Percentiles rank a stretch among this genome's conserved stretches.
These are phyloP conservation scores for Norana najaformis DNA, from an alignment of 2,888 invertebrate species.

Conservation along the genomic window DNA sequence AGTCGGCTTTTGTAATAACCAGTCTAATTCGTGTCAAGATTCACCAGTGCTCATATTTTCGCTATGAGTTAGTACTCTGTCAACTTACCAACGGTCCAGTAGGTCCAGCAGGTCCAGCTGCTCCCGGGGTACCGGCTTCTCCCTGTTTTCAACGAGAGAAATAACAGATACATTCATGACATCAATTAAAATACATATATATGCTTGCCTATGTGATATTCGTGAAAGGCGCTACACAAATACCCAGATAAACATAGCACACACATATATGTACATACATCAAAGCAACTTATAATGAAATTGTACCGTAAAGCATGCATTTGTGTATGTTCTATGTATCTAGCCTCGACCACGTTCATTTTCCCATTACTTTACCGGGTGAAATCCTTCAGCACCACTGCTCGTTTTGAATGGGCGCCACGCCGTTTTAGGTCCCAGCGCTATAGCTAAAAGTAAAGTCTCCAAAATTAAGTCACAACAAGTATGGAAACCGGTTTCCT, in stretches of 20 bases:
- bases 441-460: too few species aligned
- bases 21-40: background rate
- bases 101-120: conserved; percentile 19
- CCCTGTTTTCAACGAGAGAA: conserved; percentile 25
- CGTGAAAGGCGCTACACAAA: too few species aligned
- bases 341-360: background rate
- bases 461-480: too few species aligned
- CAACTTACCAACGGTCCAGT: background rate
- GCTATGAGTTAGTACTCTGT: background rate
- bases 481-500: too few species aligned
- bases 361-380: too few species aligned
- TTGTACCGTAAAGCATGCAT: too few species aligned
- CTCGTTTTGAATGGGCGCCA: too few species aligned
- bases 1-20: background rate
- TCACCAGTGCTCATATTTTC: background rate
- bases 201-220: too few species aligned
- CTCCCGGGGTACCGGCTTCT: conserved; percentile 28
- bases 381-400: too few species aligned
- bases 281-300: too few species aligned
- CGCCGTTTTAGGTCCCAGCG: too few species aligned
- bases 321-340: background rate
- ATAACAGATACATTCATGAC: background rate
- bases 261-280: background rate
- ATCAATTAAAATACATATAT: background rate
- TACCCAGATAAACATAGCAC: background rate